These are phyloP conservation scores for Piprites chloris DNA, from an alignment of 2,113 vertebrate genomes.

Conservation along the genomic window DNA sequence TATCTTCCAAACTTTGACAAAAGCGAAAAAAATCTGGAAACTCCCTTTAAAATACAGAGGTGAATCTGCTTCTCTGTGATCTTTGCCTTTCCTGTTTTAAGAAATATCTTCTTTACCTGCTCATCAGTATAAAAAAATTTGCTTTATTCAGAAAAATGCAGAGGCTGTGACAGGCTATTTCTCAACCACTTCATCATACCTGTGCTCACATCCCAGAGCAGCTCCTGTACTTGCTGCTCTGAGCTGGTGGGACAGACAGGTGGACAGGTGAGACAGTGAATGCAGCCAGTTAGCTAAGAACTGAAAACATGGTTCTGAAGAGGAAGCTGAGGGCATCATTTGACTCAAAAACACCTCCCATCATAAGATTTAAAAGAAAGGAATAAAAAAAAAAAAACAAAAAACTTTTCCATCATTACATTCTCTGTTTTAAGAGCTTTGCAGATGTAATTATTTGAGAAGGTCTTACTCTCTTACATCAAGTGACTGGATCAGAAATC, in stretches of 20 bases:
- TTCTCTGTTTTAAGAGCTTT: background rate
- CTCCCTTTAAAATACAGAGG: background rate
- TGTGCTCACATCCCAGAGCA: background rate
- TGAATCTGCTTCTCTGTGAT: background rate
- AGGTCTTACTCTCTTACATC: background rate
- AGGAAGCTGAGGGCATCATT: background rate
- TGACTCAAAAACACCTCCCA: background rate
- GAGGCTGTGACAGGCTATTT: background rate
- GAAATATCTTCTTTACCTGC: background rate
- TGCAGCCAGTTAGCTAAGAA: background rate
- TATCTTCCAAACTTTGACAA: background rate
- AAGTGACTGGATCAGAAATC: background rate
- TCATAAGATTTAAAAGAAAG: background rate
- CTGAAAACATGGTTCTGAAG: background rate
- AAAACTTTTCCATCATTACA: background rate
- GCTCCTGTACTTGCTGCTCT: background rate
- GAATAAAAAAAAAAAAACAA: background rate
- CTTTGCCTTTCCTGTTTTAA: background rate
- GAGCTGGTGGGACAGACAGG: background rate
- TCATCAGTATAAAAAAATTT: background rate
- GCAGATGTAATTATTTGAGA: background rate
- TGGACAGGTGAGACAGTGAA: background rate
- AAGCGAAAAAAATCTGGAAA: background rate
- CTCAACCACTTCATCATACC: background rate
- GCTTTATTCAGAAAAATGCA: background rate